Evolutionary conservation across 2,113 vertebrate genomes (phyloP).

Genomic region (Malurus melanocephalus): DNA sequence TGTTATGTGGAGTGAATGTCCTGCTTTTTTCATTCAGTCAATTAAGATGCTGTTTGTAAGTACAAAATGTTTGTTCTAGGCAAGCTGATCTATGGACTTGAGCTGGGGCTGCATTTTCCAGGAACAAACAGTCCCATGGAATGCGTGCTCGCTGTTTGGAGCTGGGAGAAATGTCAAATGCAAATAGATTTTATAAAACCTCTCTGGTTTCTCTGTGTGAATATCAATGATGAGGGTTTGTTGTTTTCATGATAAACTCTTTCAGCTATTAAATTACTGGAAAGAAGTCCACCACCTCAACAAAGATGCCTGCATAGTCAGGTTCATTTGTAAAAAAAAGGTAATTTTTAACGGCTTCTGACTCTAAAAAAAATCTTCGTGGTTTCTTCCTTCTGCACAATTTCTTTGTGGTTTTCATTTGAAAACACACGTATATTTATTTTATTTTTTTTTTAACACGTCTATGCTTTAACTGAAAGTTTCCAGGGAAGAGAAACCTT

Average conservation of each 20-base stretch:
- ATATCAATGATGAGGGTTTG: neutral
- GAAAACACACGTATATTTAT: neutral
- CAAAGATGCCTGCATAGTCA: neutral
- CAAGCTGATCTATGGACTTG: neutral
- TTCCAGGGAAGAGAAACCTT: neutral
- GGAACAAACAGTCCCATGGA: slow-evolving; percentile 38
- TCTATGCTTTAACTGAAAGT: fast-evolving
- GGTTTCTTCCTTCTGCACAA: neutral
- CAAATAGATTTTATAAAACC: neutral
- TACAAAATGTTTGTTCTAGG: slow-evolving; percentile 55
- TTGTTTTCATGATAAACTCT: neutral
- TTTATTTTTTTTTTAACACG: neutral
- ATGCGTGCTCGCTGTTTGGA: fast-evolving
- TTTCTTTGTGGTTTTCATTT: neutral
- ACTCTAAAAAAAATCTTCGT: neutral
- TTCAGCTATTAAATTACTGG: slow-evolving; percentile 20
- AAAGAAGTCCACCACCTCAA: neutral
- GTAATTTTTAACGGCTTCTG: neutral
- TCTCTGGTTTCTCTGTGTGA: neutral
- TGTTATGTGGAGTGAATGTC: neutral
- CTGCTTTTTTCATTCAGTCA: slow-evolving; percentile 24
- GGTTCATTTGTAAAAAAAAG: neutral
- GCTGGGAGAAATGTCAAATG: neutral
- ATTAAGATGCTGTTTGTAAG: neutral
- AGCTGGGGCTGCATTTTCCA: slow-evolving; percentile 24